A percentile compares a stretch with the other conserved stretches of the same genome.
phyloP scores from a whole-genome alignment of 2,888 invertebrate species.

The Sphinx pinastri region DNA sequence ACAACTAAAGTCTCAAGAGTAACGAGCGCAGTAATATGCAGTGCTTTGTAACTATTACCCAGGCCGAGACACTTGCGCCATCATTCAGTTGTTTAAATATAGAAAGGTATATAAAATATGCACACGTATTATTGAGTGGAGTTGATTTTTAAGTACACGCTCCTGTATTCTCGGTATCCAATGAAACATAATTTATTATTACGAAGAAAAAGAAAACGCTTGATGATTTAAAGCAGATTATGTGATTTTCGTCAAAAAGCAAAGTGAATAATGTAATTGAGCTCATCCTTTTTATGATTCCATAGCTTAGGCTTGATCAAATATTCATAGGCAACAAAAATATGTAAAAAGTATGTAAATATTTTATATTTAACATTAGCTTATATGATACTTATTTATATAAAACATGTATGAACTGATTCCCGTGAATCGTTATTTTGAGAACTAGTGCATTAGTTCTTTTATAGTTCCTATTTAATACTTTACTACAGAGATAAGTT shows the following conservation, averaged over 20 bases:
- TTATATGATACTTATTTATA: not conserved
- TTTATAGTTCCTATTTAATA: no score
- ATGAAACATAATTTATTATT: slow-evolving; percentile 25
- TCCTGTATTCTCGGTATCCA: slow-evolving; percentile 6
- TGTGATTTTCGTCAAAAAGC: slow-evolving; percentile 59
- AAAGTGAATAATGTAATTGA: slow-evolving; percentile 58
- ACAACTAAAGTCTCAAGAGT: no score
- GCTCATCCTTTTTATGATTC: slow-evolving; percentile 56
- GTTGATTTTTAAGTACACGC: not conserved
- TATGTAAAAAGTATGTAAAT: slow-evolving; percentile 30
- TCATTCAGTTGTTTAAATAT: no score
- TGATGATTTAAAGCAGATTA: slow-evolving; percentile 52
- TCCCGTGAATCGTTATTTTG: no score
- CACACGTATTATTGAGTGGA: not conserved
- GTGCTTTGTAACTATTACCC: no score
- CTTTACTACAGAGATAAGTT: no score
- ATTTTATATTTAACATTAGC: slow-evolving; percentile 25
- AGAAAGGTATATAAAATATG: not conserved
- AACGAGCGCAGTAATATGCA: no score
- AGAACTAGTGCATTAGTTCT: no score
- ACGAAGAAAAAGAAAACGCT: slow-evolving; percentile 28
- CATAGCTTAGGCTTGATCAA: slow-evolving; percentile 49
- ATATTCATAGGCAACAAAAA: slow-evolving; percentile 50
- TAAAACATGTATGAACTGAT: no score
- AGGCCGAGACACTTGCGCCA: no score